Conservation (phyloP, 2,113 vertebrate genomes). For the Paratilapia polleni region DNA sequence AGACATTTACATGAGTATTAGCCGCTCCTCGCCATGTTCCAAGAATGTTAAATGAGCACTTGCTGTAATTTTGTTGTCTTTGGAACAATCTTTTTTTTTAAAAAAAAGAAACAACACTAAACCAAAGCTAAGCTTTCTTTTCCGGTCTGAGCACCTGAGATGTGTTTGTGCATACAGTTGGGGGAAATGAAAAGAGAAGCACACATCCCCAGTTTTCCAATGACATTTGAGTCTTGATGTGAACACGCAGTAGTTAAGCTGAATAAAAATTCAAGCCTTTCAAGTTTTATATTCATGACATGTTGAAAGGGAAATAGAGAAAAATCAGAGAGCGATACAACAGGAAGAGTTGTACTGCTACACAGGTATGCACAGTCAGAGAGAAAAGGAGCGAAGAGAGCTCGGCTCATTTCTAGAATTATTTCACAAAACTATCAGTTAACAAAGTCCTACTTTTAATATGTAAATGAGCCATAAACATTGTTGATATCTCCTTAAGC, state of each 20-base stretch:
- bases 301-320: not conserved
- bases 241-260: not conserved
- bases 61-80: slow-evolving; percentile 51
- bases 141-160: slow-evolving; percentile 56
- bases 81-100: slow-evolving; percentile 41
- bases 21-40: slow-evolving; percentile 14
- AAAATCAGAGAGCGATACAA: not conserved
- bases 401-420: not conserved
- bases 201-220: slow-evolving; percentile 31
- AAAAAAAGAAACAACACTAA: not conserved
- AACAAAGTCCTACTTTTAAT: not conserved
- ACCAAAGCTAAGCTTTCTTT: slow-evolving; percentile 58
- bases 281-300: not conserved
- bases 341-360: not conserved
- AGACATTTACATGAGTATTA: slow-evolving; percentile 39
- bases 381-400: not conserved
- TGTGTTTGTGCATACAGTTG: not conserved
- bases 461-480: not conserved
- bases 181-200: slow-evolving; percentile 46
- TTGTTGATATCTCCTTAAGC: not conserved
- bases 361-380: not conserved
- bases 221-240: slow-evolving; percentile 9
- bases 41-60: slow-evolving; percentile 40
- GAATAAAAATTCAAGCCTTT: slow-evolving; percentile 13
- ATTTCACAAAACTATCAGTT: not conserved